These are phyloP conservation scores for Stenchaetothrips biformis DNA, from an alignment of 2,888 invertebrate genomes.

Conservation along the genomic window DNA sequence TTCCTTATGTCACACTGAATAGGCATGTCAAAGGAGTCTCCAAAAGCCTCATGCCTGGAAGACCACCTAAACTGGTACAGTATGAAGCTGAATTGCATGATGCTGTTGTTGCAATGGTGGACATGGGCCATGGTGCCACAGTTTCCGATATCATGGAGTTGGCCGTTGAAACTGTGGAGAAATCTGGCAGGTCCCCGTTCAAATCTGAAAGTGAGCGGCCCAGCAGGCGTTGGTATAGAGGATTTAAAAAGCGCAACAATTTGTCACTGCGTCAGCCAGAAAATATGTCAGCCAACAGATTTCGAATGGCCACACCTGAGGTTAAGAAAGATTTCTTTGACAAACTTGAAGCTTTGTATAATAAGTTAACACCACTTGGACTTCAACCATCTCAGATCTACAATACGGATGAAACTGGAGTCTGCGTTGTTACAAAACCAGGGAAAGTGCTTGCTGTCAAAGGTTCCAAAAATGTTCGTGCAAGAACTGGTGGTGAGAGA, in stretches of 20 bases:
- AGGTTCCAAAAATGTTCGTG: conserved; percentile 41
- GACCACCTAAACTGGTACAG: neutral
- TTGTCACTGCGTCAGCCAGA: neutral
- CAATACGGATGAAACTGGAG: conserved; percentile 39
- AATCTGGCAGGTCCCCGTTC: neutral
- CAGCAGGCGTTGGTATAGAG: neutral
- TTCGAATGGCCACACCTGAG: neutral
- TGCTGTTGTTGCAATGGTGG: neutral
- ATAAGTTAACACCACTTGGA: neutral
- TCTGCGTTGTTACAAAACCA: conserved; percentile 39
- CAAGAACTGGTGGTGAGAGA: conserved; percentile 40
- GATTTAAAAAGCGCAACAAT: neutral
- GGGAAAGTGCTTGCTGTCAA: conserved; percentile 41
- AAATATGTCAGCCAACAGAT: neutral
- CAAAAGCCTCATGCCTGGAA: neutral
- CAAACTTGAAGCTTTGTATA: neutral
- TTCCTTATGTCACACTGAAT: neutral
- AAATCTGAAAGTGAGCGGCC: neutral
- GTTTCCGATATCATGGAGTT: neutral
- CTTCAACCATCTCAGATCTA: conserved; percentile 34
- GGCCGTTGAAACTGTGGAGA: neutral
- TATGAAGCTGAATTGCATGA: neutral
- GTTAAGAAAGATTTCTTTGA: neutral
- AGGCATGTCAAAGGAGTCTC: neutral
- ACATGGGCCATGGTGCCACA: neutral